A percentile compares a stretch with the other conserved stretches of the same genome.
These are phyloP conservation scores for Drosophila pseudoananassae DNA, from an alignment of 1,140 invertebrate species.

Conservation along the genomic window DNA sequence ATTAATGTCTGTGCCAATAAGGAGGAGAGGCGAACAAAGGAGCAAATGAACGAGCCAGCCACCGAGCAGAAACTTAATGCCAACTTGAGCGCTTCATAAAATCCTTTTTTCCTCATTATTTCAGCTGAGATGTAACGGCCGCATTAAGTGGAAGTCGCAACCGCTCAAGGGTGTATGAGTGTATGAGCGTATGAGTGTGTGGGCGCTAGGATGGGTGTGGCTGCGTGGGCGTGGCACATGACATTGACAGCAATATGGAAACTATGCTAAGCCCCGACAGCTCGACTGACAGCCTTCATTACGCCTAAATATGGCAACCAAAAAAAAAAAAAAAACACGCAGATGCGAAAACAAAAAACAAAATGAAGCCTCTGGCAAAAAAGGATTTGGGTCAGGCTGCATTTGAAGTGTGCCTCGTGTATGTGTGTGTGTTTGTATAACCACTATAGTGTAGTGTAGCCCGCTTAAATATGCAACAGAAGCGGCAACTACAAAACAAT, in stretches of 20 bases:
- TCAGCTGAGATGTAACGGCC: constrained; percentile 47
- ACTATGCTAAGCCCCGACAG: constrained; percentile 74
- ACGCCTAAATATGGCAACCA: constrained; percentile 71
- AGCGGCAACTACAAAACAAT: constrained; percentile 39
- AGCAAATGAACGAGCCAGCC: constrained; percentile 13
- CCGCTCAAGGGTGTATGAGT: constrained; percentile 2
- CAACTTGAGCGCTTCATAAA: constrained; percentile 64
- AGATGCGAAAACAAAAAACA: constrained; percentile 28
- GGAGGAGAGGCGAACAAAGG: constrained; percentile 17
- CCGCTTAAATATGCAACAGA: constrained; percentile 59
- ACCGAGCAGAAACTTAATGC: constrained; percentile 58
- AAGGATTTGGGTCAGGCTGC: constrained; percentile 76
- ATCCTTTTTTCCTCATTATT: constrained; percentile 72
- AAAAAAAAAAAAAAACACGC: constrained; percentile 28
- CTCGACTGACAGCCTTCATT: constrained; percentile 74
- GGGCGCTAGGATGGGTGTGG: background rate
- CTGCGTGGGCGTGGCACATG: constrained; percentile 69
- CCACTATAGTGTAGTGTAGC: background rate
- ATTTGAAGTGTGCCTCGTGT: constrained; percentile 66
- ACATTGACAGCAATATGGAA: constrained; percentile 67
- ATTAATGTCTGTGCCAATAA: constrained; percentile 80
- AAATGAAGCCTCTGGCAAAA: constrained; percentile 74
- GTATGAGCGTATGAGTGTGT: constrained; percentile 15
- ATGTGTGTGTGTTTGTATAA: constrained; percentile 3
- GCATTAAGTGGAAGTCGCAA: constrained; percentile 55